Base-by-base conservation (phyloP, 2,888 invertebrate genomes). In the Nymphalis urticae region DNA sequence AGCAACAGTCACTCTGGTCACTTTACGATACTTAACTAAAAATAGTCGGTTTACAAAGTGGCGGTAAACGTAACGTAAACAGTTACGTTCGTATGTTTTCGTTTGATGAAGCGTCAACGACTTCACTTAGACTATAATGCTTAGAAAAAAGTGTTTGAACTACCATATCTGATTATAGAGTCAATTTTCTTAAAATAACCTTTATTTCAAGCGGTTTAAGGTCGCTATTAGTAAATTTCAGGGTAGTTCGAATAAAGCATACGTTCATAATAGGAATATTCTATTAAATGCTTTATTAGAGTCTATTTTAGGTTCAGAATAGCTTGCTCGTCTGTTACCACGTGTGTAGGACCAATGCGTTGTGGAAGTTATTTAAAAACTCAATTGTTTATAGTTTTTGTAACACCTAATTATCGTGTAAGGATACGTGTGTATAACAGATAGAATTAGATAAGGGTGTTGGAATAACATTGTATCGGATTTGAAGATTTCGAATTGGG, bases 51-150 rank as follows among this genome's bases (percentile, higher is more conserved):
- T 58, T 42, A 58, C 58, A 36, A 19, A 68, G 68, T 64, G 62
- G 62, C 61, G 64, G 68, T 68, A 32, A 56, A 62, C 58, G 66
- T 50, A 70, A 67, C 27, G 62, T 68, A 70, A 70, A 67, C 70
- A 70, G 42, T 67, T 50, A 19, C 50, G 53, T 62, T 60, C 19
- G 48, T 50, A 68, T 68, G 63, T 48, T 71, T 54, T 19, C 24
- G 62, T 67, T 60, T 58, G 58, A 66, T 66, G 62, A 58, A 61
- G 63, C 54, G 69, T 71, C 71, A 62, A 71, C 63, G 61, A 50
- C 48, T 56, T 50, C 71, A 67, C 69, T 72, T 67, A 69, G 32
- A 53, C 48, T 48, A 48, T 50, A 50, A 64, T 61, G 48, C 36
- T 61, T 53, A 32, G 50, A 61, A 64, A 56, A 58, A 66, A 60